Evolutionary conservation across 2,888 invertebrate genomes (phyloP).

Genomic region (Stictocephala bisonia): DNA sequence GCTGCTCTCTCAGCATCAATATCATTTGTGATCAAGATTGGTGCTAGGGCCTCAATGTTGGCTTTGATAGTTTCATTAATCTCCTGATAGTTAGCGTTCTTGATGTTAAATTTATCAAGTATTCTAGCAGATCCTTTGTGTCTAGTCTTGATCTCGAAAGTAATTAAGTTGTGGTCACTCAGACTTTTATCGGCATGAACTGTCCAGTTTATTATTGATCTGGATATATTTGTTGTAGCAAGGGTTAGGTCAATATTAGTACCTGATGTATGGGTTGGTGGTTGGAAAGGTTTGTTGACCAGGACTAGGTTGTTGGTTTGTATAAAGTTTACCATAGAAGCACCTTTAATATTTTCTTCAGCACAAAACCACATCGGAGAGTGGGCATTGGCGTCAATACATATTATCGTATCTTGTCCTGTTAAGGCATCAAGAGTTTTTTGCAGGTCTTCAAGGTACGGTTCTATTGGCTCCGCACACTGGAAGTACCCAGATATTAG

Average conservation of each 20-base stretch:
- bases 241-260: constrained; percentile 34
- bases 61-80: no score
- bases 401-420: no score
- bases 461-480: neutral
- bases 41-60: no score
- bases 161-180: constrained; percentile 16
- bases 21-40: no score
- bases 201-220: neutral
- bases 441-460: neutral
- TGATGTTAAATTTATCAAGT: no score
- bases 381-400: constrained; percentile 5
- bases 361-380: neutral
- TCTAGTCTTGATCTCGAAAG: neutral
- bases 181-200: neutral
- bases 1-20: no score
- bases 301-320: neutral
- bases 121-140: no score
- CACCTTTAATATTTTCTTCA: neutral
- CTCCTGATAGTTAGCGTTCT: no score
- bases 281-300: neutral
- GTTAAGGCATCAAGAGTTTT: neutral
- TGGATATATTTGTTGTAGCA: neutral
- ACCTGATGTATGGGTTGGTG: neutral
- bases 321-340: neutral
- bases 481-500: constrained; percentile 10